A percentile compares a stretch with the other conserved stretches of the same genome.
Evolutionary conservation across 2,888 invertebrate genomes (phyloP).

Genomic region (Monochamus alternatus): DNA sequence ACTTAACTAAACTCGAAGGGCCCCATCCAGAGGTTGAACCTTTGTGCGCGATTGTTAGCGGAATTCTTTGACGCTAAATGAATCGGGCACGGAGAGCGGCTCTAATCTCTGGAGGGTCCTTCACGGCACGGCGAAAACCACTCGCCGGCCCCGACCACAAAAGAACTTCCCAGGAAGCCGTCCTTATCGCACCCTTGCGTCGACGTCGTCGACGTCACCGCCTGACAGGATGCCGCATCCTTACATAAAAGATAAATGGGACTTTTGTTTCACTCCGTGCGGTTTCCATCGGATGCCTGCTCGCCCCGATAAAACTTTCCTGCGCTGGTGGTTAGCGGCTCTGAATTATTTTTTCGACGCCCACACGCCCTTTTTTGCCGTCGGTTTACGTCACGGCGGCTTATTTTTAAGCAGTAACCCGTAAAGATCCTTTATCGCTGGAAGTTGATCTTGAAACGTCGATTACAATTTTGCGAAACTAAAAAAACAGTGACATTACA

Average conservation of each 20-base stretch:
- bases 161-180: constrained; percentile 62
- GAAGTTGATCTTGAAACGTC: too few relatives aligned
- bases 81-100: constrained; percentile 50
- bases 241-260: constrained; percentile 57
- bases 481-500: too few relatives aligned
- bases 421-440: too few relatives aligned
- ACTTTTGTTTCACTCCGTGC: constrained; percentile 52
- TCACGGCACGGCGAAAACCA: constrained; percentile 61
- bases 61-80: constrained; percentile 50
- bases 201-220: constrained; percentile 52
- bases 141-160: constrained; percentile 58
- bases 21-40: constrained; percentile 22
- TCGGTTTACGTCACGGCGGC: too few relatives aligned
- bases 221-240: constrained; percentile 56
- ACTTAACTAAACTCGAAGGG: constrained; percentile 24
- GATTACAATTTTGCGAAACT: too few relatives aligned
- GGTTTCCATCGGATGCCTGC: constrained; percentile 36
- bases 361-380: too few relatives aligned
- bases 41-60: constrained; percentile 43
- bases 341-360: too few relatives aligned
- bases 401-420: too few relatives aligned
- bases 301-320: constrained; percentile 20
- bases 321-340: too few relatives aligned
- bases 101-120: constrained; percentile 62
- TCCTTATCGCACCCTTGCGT: constrained; percentile 61